phyloP scores from a whole-genome alignment of 2,888 invertebrate species.

The Erebia epiphron region DNA sequence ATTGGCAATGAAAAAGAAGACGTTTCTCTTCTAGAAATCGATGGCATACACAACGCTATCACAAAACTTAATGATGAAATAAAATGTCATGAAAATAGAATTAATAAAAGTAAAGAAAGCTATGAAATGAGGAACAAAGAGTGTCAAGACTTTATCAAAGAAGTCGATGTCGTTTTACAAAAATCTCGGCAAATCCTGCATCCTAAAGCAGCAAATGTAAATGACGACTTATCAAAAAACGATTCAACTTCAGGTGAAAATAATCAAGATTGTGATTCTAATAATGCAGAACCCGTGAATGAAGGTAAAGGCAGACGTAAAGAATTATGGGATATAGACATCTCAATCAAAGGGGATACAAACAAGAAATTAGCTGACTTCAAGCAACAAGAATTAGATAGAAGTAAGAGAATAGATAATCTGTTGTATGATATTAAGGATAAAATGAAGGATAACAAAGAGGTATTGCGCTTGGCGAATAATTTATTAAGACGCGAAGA shows the following conservation, averaged over 20 bases:
- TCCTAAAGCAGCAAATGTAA: conserved; percentile 46
- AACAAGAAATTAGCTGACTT: conserved; percentile 52
- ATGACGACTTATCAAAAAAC: conserved; percentile 23
- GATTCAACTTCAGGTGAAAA: background rate
- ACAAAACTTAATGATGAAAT: conserved; percentile 65
- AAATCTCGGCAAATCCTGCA: conserved; percentile 70
- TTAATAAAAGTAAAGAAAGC: conserved; percentile 62
- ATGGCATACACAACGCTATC: conserved; percentile 69
- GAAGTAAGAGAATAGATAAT: conserved; percentile 62
- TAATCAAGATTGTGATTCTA: background rate
- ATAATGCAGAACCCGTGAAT: background rate
- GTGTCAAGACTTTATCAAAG: conserved; percentile 69
- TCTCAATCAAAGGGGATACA: conserved; percentile 48
- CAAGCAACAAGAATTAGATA: conserved; percentile 55
- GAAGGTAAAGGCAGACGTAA: conserved; percentile 49
- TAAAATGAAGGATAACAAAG: conserved; percentile 75
- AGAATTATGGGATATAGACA: conserved; percentile 61
- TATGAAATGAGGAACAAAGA: conserved; percentile 67
- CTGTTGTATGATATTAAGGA: conserved; percentile 71
- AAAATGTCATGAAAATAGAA: conserved; percentile 63
- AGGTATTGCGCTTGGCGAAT: conserved; percentile 67
- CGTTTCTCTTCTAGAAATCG: conserved; percentile 62
- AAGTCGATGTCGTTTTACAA: conserved; percentile 67
- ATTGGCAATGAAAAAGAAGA: conserved; percentile 32
- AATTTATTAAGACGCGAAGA: conserved; percentile 66